phyloP scores from a whole-genome alignment of 1,140 invertebrate genomes.

The Laupala kohalensis region DNA sequence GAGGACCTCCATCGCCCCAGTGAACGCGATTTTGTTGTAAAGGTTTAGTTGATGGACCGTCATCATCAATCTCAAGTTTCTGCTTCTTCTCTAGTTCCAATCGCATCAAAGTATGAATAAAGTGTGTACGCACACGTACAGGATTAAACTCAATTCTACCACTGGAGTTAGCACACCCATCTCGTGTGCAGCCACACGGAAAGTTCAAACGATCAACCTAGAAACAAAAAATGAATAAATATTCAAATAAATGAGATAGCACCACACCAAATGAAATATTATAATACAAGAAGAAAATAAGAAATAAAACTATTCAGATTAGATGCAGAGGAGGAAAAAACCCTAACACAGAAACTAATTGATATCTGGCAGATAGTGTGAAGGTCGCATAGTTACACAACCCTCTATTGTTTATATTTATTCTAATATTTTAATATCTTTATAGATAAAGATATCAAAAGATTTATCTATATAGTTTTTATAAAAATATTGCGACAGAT shows the following conservation, averaged over 20 bases:
- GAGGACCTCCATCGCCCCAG: slow-evolving; percentile 21
- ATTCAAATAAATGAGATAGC: not conserved
- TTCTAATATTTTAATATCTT: too few species aligned
- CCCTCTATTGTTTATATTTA: too few species aligned
- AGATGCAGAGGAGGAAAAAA: too few species aligned
- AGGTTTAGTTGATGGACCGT: slow-evolving; percentile 10
- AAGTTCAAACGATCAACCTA: slow-evolving; percentile 87
- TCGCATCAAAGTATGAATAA: slow-evolving; percentile 92
- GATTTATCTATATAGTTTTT: too few species aligned
- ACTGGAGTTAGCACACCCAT: slow-evolving; percentile 83
- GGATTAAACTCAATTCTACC: slow-evolving; percentile 95
- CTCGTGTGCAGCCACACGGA: slow-evolving; percentile 89
- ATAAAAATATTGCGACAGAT: too few species aligned
- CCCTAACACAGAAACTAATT: too few species aligned
- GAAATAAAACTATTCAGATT: not conserved
- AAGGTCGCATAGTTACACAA: too few species aligned
- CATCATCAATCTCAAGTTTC: slow-evolving; percentile 22
- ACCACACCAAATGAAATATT: not conserved
- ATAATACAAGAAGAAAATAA: not conserved
- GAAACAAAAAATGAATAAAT: slow-evolving; percentile 3
- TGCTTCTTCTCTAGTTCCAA: slow-evolving; percentile 81
- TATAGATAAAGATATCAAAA: too few species aligned
- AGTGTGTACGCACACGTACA: slow-evolving; percentile 89
- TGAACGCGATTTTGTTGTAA: not conserved
- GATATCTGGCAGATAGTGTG: too few species aligned